These are phyloP conservation scores for Ips nitidus DNA, from an alignment of 1,140 invertebrate genomes.

Conservation along the genomic window DNA sequence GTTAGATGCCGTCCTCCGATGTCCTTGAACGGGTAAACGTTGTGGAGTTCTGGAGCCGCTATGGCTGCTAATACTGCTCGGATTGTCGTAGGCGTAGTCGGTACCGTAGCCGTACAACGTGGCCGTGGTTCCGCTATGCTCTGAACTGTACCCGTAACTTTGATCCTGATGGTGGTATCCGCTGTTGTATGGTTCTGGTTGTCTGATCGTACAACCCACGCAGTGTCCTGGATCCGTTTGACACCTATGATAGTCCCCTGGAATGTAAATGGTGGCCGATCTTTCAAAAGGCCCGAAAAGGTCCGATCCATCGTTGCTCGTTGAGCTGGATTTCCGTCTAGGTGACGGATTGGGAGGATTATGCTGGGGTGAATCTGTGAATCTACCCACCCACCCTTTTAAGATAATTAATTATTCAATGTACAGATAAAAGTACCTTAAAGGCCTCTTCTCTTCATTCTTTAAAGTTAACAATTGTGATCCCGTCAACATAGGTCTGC, in stretches of 20 bases:
- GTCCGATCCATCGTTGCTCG: conserved; percentile 64
- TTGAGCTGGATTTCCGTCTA: conserved; percentile 66
- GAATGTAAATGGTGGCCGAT: conserved; percentile 59
- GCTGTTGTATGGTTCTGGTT: conserved; percentile 20
- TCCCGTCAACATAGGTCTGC: conserved; percentile 65
- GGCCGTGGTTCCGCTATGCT: conserved; percentile 48
- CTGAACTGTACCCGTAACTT: conserved; percentile 50
- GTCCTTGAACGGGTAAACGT: conserved; percentile 53
- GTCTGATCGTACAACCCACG: conserved; percentile 32
- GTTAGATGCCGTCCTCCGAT: conserved; percentile 70
- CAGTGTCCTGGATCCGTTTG: conserved; percentile 41
- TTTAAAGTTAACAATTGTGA: conserved; percentile 53
- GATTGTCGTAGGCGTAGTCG: conserved; percentile 64
- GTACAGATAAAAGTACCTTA: conserved; percentile 51
- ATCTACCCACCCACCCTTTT: conserved; percentile 43
- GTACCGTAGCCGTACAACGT: conserved; percentile 50
- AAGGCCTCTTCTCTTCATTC: conserved; percentile 62
- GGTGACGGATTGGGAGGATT: conserved; percentile 70
- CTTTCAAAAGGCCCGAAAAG: conserved; percentile 54
- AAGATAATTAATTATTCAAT: not conserved
- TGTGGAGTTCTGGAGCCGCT: conserved; percentile 56
- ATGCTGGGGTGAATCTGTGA: conserved; percentile 77
- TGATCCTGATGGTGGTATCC: conserved; percentile 45
- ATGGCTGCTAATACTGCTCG: conserved; percentile 55
- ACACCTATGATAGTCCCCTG: conserved; percentile 54